These are phyloP conservation scores for Falco novaeseelandiae DNA, from an alignment of 2,797 vertebrate genomes.

Conservation along the genomic window DNA sequence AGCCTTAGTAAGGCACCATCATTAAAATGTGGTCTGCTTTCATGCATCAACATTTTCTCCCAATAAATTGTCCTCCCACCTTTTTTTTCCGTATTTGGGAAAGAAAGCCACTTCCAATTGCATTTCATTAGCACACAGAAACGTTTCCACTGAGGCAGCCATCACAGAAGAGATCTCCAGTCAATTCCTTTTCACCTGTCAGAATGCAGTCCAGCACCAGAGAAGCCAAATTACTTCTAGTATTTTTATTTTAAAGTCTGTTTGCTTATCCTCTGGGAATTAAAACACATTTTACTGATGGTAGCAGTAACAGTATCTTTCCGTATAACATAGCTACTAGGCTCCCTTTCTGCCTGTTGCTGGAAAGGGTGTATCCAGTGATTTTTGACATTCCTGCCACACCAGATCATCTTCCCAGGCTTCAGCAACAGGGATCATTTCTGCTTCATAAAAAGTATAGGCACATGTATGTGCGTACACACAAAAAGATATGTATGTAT, in stretches of 20 bases:
- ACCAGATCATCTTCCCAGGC: not conserved
- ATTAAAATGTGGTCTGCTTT: not conserved
- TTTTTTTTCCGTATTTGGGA: not conserved
- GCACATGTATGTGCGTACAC: not conserved
- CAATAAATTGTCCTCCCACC: not conserved
- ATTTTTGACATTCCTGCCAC: constrained; percentile 16
- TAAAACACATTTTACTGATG: not conserved
- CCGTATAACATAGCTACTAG: not conserved
- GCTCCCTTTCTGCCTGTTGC: not conserved
- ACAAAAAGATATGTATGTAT: not conserved
- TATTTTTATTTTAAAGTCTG: not conserved
- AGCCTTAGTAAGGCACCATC: not conserved
- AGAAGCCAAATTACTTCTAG: not conserved
- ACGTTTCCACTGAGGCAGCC: not conserved
- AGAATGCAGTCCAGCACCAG: not conserved
- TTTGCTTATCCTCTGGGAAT: not conserved
- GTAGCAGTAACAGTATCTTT: not conserved
- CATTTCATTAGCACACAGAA: not conserved
- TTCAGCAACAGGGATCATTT: not conserved
- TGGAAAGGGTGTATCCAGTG: not conserved
- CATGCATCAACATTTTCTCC: not conserved
- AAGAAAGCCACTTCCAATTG: not conserved
- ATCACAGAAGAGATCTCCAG: not conserved
- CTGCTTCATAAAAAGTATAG: not conserved
- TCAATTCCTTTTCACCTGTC: not conserved